phyloP scores from a whole-genome alignment of 2,888 invertebrate genomes.

The Rhagophthalmus giganteus region DNA sequence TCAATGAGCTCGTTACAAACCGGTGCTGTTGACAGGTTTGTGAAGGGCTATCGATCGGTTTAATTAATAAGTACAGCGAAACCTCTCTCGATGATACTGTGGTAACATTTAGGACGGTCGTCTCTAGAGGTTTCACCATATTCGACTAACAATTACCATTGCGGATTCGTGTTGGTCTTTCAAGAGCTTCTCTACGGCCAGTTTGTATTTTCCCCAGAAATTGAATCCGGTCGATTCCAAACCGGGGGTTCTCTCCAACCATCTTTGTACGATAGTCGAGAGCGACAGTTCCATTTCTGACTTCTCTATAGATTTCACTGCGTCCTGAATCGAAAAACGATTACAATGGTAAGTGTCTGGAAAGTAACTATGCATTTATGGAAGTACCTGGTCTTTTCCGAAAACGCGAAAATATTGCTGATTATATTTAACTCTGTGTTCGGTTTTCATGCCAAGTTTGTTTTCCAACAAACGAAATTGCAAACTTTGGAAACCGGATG shows the following conservation, averaged over 20 bases:
- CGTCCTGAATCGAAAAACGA: slow-evolving; percentile 44
- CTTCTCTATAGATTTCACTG: slow-evolving; percentile 60
- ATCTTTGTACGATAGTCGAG: slow-evolving; percentile 81
- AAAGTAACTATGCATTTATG: neutral
- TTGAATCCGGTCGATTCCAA: slow-evolving; percentile 82
- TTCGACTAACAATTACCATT: too few species aligned
- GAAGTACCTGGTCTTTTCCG: slow-evolving; percentile 64
- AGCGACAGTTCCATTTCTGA: slow-evolving; percentile 87
- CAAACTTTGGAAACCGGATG: slow-evolving; percentile 97
- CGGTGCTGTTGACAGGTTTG: too few species aligned
- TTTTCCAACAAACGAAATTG: slow-evolving; percentile 97
- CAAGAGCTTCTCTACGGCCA: slow-evolving; percentile 72
- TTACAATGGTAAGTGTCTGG: neutral
- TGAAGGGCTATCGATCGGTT: too few species aligned
- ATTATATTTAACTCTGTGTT: slow-evolving; percentile 90
- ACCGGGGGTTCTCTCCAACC: slow-evolving; percentile 95
- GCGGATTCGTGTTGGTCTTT: slow-evolving; percentile 67
- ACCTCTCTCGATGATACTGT: too few species aligned
- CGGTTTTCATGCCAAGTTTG: slow-evolving; percentile 80
- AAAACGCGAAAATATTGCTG: slow-evolving; percentile 89
- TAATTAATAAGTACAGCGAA: too few species aligned
- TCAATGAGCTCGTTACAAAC: too few species aligned
- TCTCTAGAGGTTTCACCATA: too few species aligned
- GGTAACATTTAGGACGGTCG: too few species aligned
- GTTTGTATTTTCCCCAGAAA: slow-evolving; percentile 91